These are phyloP conservation scores for Halictus quadricinctus DNA, from an alignment of 2,888 invertebrate genomes.

Conservation along the genomic window DNA sequence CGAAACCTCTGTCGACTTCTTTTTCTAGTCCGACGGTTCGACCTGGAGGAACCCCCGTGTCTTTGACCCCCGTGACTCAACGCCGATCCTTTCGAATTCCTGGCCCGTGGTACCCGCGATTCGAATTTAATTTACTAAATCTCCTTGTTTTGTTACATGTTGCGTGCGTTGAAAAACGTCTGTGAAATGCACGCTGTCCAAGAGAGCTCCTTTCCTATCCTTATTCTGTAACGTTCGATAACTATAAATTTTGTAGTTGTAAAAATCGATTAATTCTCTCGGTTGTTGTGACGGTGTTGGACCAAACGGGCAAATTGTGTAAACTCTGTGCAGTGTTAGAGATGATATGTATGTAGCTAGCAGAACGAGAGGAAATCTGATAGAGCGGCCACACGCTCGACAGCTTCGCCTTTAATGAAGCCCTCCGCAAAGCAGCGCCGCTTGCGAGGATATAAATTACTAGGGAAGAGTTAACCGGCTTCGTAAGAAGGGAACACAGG, in stretches of 20 bases:
- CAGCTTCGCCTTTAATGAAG: slow-evolving; percentile 23
- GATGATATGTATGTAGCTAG: background rate
- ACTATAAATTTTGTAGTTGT: background rate
- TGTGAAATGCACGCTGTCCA: background rate
- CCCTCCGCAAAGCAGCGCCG: slow-evolving; percentile 4
- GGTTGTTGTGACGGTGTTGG: background rate
- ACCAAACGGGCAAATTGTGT: background rate
- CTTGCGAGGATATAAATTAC: slow-evolving; percentile 42
- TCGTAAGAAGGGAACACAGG: slow-evolving; percentile 38
- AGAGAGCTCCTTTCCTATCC: background rate
- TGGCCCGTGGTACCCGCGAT: background rate
- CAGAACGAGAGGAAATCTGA: slow-evolving; percentile 1
- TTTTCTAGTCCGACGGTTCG: slow-evolving; percentile 36
- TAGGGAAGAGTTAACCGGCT: slow-evolving; percentile 44
- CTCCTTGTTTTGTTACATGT: background rate
- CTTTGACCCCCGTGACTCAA: slow-evolving; percentile 52
- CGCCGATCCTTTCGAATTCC: background rate
- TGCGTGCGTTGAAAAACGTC: background rate
- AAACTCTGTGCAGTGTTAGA: background rate
- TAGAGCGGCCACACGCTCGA: background rate
- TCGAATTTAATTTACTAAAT: background rate
- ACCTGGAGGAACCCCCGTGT: slow-evolving; percentile 40
- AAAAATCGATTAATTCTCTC: background rate
- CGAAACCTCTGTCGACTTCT: slow-evolving; percentile 55
- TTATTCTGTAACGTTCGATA: background rate